Percentiles rank a stretch among this genome's conserved stretches.
Evolutionary conservation across 2,888 invertebrate species (phyloP).

Genomic region (Cepaea hortensis): DNA sequence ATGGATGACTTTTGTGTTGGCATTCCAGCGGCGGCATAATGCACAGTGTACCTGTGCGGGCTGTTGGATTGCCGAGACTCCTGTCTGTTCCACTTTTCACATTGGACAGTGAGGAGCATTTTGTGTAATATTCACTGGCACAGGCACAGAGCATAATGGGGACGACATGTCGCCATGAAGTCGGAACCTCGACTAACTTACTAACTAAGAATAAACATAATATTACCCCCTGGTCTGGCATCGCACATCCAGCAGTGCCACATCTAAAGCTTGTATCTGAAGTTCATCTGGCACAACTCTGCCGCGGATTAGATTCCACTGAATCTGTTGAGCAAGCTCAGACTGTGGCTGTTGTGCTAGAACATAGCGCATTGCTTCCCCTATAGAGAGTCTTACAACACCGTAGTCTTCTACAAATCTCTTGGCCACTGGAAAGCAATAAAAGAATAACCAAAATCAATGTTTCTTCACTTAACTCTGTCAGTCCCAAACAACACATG

Average conservation of each 20-base stretch:
- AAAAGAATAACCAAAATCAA: background rate
- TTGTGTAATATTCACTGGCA: too few species aligned
- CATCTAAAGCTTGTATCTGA: slow-evolving; percentile 73
- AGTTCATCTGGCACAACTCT: slow-evolving; percentile 74
- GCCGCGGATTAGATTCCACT: slow-evolving; percentile 68
- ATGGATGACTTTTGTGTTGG: too few species aligned
- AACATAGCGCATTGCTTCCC: slow-evolving; percentile 73
- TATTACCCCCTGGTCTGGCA: slow-evolving; percentile 75
- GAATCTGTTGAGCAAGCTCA: slow-evolving; percentile 68
- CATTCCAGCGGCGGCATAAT: too few species aligned
- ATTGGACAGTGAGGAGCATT: too few species aligned
- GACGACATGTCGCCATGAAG: too few species aligned
- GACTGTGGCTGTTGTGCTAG: slow-evolving; percentile 71
- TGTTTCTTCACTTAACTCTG: background rate
- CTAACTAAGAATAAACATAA: too few species aligned
- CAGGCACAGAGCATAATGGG: too few species aligned
- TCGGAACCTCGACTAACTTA: too few species aligned
- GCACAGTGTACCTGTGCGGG: too few species aligned
- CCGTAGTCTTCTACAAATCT: slow-evolving; percentile 75
- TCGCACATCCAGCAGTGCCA: slow-evolving; percentile 73
- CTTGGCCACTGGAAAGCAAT: slow-evolving; percentile 70
- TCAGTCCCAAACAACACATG: background rate
- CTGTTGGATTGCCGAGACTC: too few species aligned
- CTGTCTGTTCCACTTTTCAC: too few species aligned
- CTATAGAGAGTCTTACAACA: slow-evolving; percentile 73